Evolutionary conservation across 53 echinoderm and acorn worm genomes (phyloP).

Genomic region (Apostichopus leukothele): DNA sequence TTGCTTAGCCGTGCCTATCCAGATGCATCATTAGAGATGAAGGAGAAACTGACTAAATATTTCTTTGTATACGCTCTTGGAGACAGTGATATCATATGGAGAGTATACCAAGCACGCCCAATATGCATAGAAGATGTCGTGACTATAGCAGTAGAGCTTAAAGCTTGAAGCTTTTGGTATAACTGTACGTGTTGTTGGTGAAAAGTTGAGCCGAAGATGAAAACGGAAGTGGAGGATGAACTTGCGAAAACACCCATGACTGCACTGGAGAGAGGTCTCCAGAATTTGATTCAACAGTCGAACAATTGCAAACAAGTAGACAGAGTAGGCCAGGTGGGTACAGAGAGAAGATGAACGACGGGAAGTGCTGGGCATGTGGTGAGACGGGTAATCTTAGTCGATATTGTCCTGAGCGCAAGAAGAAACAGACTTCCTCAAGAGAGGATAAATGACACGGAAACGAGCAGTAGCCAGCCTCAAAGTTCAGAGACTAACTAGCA

Average conservation of each 20-base stretch:
- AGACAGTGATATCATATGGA: neutral
- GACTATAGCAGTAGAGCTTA: neutral
- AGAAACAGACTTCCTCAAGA: too few relatives aligned
- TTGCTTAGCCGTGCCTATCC: slow-evolving; percentile 54
- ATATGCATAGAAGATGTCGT: neutral
- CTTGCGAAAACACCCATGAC: neutral
- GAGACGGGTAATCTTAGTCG: slow-evolving; percentile 3
- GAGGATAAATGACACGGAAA: neutral
- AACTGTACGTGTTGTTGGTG: neutral
- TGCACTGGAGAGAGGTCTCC: neutral
- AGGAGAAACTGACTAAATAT: neutral
- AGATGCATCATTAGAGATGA: neutral
- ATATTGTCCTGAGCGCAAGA: neutral
- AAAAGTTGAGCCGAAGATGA: neutral
- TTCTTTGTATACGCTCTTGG: neutral
- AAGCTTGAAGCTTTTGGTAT: slow-evolving; percentile 38
- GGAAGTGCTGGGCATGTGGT: slow-evolving; percentile 1
- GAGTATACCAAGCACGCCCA: neutral
- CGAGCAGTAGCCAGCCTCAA: neutral
- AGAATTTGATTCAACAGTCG: neutral
- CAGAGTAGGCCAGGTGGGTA: too few relatives aligned
- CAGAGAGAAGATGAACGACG: neutral
- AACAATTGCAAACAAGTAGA: too few relatives aligned
- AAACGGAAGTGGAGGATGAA: neutral
- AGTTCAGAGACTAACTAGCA: neutral